Evolutionary conservation across 2,888 invertebrate genomes (phyloP), one percentile per base, ranked within the genome.

Genomic region (Trachelus troglodyta): DNA sequence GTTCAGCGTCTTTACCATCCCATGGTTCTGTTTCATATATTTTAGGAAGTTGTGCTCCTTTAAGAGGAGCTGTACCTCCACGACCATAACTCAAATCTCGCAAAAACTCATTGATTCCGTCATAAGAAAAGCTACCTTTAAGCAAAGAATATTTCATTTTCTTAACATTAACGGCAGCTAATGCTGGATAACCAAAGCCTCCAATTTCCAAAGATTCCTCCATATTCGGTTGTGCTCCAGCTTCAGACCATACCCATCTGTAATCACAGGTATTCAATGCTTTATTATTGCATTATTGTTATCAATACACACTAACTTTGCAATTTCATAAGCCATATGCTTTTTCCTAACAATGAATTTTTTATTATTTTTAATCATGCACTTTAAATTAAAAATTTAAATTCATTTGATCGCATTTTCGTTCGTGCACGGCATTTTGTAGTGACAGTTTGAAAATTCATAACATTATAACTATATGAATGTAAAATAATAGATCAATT

Each of bases 181-280:
- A 96, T 1, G 99, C 99, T 1, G 99, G 99, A 92, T 99, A 99
- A 12, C 99, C 99, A 92, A 99, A 99, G 11, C 95, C 99, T 81
- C 99, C 99, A 83, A 99, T 96, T 89, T 98, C 99, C 68, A 99
- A 92, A 0, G 97, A 95, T 81, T 95, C 95, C 91, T 99, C 99
- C 31, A 99, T 91, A 0, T 95, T 94, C 0, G 93, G 91, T 91
- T 99, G 99, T 1, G 96, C 94, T 12, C 95, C 97, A 71, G 98
- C 99, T 91, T 99, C 99, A 1, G 97, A 92, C 99, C 99, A 99
- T 15, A 97, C 93, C 98, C 99, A 99, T 80, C 95, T 95, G 85
- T 30, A 87, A 87, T 37, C 37, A 37, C 37, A 37, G 11, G 37
- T 37, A 12, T 37, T 3, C 3, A 37, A 37, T 37, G 12, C 11